Evolutionary conservation across 2,888 invertebrate species (phyloP), one percentile per base, ranked within the genome.

Genomic region (Melanargia galathea): DNA sequence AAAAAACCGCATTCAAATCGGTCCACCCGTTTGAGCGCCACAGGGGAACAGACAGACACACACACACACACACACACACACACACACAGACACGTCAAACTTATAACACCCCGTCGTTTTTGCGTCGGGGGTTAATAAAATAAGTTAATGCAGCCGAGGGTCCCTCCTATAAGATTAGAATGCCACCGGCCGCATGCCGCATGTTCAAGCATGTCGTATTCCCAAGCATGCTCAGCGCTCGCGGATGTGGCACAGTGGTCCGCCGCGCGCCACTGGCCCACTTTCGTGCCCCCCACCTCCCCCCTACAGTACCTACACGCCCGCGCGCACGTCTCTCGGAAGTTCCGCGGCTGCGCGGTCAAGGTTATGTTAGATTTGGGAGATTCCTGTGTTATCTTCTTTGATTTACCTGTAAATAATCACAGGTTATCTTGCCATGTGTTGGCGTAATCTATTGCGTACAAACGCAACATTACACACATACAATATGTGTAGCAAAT

Each of bases 171-270:
- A 2, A 8, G 18, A 2, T 43, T 43, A 43, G 18, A 26, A 6
- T 8, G 48, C 48, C 13, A n/a, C 22, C 24, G 33, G 51, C 33
- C 51, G 51, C 35, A 35, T 54, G 35, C 48, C 5, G 18, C 52
- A 52, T 35, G 33, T 33, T 6, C n/a, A 16, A 24, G 16, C 51
- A 35, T 52, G 52, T 20, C 16, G 13, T 52, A 49, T 49, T 16
- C 49, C 26, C 46, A 43, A 45, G 52, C 52, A 35, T 52, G 52
- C 35, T 52, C 45, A 24, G 18, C 52, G 63, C 54, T 84, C 73
- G 75, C 86, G 87, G 86, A 87, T 86, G 86, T 84, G 73, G 81
- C 70, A 76, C 75, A 72, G 73, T 78, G 76, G 78, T 67, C 65
- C 66, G 64, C 60, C 56, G 48, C 57, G 72, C 71, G 64, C 76